A percentile compares a stretch with the other conserved stretches of the same genome.
Evolutionary conservation across 2,797 vertebrate species (phyloP).

Genomic region (Scomberomorus guttatus): DNA sequence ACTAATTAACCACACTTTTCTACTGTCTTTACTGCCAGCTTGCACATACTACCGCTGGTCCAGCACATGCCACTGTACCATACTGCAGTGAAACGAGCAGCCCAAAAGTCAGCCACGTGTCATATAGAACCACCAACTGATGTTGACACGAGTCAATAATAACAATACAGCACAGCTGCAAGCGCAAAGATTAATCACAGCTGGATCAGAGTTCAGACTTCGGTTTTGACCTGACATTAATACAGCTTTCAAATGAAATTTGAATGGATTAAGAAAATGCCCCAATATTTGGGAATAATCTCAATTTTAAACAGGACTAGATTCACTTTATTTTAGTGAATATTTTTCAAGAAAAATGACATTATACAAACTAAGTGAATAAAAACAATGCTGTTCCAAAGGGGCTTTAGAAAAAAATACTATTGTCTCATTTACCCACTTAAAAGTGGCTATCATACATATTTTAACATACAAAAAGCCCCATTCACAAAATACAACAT

Average conservation of each 20-base stretch:
- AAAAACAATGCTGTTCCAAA: not conserved
- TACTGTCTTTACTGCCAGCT: not conserved
- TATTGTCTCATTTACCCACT: not conserved
- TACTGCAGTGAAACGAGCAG: not conserved
- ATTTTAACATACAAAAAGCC: conserved; percentile 3
- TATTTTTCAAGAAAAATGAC: not conserved
- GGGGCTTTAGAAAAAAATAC: not conserved
- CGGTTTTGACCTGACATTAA: not conserved
- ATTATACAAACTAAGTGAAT: not conserved
- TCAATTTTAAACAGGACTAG: not conserved
- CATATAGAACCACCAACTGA: not conserved
- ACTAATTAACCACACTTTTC: not conserved
- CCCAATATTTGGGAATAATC: not conserved
- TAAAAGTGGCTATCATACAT: not conserved
- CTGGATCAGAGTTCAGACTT: not conserved
- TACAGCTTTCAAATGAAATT: not conserved
- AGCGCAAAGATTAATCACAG: not conserved
- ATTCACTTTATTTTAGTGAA: not conserved
- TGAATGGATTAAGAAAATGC: not conserved
- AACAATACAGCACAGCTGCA: not conserved
- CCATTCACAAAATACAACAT: not conserved
- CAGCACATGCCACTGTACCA: not conserved
- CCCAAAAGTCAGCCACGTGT: not conserved
- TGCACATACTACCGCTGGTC: not conserved
- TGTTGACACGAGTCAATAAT: not conserved